phyloP scores from a whole-genome alignment of 2,797 vertebrate genomes.

The Melanotaenia nigrans region DNA sequence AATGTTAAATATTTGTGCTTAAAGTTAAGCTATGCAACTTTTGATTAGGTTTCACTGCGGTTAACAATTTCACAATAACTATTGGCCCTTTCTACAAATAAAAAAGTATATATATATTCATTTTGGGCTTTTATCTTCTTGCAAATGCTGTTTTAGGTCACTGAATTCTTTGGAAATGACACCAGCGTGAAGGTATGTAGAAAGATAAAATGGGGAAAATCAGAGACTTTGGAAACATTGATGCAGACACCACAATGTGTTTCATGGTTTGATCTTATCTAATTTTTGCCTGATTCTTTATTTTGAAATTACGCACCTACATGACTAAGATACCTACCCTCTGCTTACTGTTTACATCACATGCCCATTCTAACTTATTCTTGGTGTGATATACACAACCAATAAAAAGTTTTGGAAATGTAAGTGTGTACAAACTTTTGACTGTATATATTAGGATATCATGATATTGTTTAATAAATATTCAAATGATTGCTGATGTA shows the following conservation, averaged over 20 bases:
- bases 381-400: background rate
- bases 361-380: background rate
- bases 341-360: slow-evolving; percentile 4
- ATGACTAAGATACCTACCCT: slow-evolving; percentile 6
- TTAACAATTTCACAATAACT: background rate
- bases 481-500: too few species aligned
- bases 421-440: too few species aligned
- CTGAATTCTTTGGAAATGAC: background rate
- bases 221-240: background rate
- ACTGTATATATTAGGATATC: too few species aligned
- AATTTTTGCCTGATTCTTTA: background rate
- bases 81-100: background rate
- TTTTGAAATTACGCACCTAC: background rate
- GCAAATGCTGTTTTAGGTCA: background rate
- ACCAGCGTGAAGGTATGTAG: background rate
- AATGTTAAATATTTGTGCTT: background rate
- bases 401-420: background rate
- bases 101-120: background rate
- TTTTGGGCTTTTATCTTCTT: background rate
- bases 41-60: background rate
- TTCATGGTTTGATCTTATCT: background rate
- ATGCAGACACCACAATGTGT: background rate
- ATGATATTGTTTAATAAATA: too few species aligned
- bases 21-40: background rate
- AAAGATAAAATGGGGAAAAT: background rate